Base-by-base conservation (phyloP, 2,113 vertebrate genomes). In the Alligator sinensis region DNA sequence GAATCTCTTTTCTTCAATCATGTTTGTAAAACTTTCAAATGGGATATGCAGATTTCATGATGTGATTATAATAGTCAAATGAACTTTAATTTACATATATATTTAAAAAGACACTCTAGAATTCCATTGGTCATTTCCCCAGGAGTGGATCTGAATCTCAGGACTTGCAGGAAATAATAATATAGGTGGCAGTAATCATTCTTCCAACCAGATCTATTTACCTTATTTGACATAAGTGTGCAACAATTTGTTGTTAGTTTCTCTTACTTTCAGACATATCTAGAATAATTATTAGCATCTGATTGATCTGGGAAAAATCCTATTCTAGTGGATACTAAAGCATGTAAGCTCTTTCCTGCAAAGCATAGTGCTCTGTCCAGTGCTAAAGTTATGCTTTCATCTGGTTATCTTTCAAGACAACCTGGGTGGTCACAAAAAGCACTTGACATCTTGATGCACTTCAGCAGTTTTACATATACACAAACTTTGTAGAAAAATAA, bases 371-470 rank as follows among this genome's bases (percentile, higher is more conserved):
- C 96, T 97, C 97, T 95, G 82, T 96, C 98, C 98, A 97, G 98
- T 89, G 95, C 98, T 98, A 97, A 98, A 98, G 98, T 98, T 98
- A 97, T 98, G 98, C 98, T 99, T 99, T 99, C 99, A 99, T 99
- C 99, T 99, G 99, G 99, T 99, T 99, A 99, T 99, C 99, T 99
- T 99, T 99, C 99, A 99, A 98, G 97, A 97, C 99, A 99, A 98
- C 99, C 98, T 99, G 99, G 99, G 99, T 99, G 99, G 99, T 98
- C 99, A 99, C 98, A 98, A 98, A 99, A 99, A 99, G 99, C 98
- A 99, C 99, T 99, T 99, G 99, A 99, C 99, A 99, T 99, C 99
- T 99, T 99, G 99, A 99, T 99, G 99, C 99, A 99, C 99, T 99
- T 99, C 99, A 99, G 99, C 99, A 99, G 99, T 99, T 99, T 99